Evolutionary conservation across 2,113 vertebrate genomes (phyloP), one percentile per base, ranked within the genome.

Genomic region (Chloropsis cyanopogon): DNA sequence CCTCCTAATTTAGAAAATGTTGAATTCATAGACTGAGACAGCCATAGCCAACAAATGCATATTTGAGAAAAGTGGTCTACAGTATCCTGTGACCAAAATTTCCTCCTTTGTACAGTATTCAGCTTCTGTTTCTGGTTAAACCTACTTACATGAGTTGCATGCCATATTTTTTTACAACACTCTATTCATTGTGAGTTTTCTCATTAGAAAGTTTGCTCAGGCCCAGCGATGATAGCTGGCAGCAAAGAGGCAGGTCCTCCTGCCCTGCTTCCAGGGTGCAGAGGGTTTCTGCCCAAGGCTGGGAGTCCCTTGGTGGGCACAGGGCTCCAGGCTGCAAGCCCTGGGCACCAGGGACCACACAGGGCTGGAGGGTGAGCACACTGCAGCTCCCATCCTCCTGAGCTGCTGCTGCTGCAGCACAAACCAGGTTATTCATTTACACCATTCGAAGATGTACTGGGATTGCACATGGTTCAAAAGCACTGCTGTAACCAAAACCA

Each of bases 221-320:
- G 9, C 25, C 7, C 60, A 63, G 26, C 42, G 3, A 1, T 44
- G 41, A 18, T 1, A 25, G n/a, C 35, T 72, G 70, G 26, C 49
- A 64, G 65, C 41, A 24, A 4, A 24, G 2, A 73, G 29, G 25
- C 49, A 28, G 41, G 37, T 44, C 81, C 31, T 81, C 42, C 83
- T 88, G 44, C 54, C 42, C 37, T 53, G 54, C 39, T 68, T 6
- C 29, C 19, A 4, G 7, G 5, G 0, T 17, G 26, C 44, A 26
- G 33, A 31, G 16, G n/a, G 14, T 57, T 88, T 69, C 63, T 49
- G 33, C 46, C 39, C 11, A 3, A 29, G 47, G 25, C 19, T 12
- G 1, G 21, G 28, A 23, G 50, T 11, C n/a, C 18, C 3, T 20
- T 0, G 0, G 50, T 3, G 2, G 23, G 23, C 0, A 0, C 28